Base-by-base conservation (phyloP, 2,888 invertebrate genomes). In the Amaurobius ferox region DNA sequence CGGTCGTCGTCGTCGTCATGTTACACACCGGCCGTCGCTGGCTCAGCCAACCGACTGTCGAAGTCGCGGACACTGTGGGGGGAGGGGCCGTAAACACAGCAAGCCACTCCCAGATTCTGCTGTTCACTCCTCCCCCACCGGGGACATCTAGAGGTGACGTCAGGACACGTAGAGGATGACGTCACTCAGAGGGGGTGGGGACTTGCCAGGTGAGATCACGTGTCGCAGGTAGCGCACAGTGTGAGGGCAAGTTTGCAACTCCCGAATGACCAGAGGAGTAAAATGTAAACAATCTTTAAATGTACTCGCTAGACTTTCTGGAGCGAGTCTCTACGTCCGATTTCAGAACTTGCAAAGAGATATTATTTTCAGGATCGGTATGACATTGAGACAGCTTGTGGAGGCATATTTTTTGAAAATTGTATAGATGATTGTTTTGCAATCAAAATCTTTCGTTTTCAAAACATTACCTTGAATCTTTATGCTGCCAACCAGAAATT, bases 71-170 rank as follows among this genome's bases (percentile, higher is more conserved):
- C 70, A 70, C 62, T 44, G 28, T 35, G 67, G 80, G 80, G 73
- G 80, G 80, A 73, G 80, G 73, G 80, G 48, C 80, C 67, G 73
- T 55, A 55, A 26, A 73, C 80, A 32, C 35, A 23, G 39, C 16
- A 32, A 28, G 39, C 30, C 61, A 48, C 44, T 64, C 77, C 83
- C 83, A 77, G 74, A 68, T 74, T 68, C 23, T 13, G 23, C 3
- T 6, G 23, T 48, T 71, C 39, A 76, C 71, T 77, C 71, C 83
- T 77, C 83, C 83, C 70, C 64, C 72, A 28, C 40, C 55, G 83
- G 80, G 77, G 83, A 85, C 83, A 85, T 85, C 55, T 77, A 61
- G 68, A 68, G 74, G 72, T 83, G 76, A 83, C 83, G 83, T 85
- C 81, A 83, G 32, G 76, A 76, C 81, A 76, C 70, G 40, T 30